These are phyloP conservation scores for Podarcis muralis DNA, from an alignment of 2,113 vertebrate species.

Conservation along the genomic window DNA sequence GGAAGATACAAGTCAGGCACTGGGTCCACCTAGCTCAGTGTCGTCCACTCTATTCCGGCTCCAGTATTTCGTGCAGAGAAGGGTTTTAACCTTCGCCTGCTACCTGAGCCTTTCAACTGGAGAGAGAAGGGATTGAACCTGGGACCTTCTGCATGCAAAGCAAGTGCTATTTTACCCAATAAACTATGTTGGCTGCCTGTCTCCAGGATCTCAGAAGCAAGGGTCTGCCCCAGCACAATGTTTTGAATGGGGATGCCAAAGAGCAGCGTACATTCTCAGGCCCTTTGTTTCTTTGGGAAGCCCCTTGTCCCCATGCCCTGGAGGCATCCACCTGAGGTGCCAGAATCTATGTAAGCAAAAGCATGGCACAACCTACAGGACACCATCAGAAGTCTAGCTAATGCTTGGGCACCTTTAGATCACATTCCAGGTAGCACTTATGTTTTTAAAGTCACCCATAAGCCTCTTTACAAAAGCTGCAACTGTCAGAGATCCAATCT, in stretches of 20 bases:
- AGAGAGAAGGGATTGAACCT: neutral
- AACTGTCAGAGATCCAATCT: slow-evolving; percentile 9
- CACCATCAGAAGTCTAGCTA: neutral
- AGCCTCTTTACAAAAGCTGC: neutral
- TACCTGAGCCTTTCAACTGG: too few relatives aligned
- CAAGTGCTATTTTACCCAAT: neutral
- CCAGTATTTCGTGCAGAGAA: neutral
- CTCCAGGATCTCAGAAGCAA: neutral
- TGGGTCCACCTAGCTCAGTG: neutral
- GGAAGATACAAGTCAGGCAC: slow-evolving; percentile 42
- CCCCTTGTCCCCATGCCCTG: neutral
- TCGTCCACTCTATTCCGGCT: neutral
- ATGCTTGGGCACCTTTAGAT: neutral
- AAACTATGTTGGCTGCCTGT: neutral
- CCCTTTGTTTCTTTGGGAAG: neutral
- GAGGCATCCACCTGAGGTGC: neutral
- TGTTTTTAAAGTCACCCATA: too few relatives aligned
- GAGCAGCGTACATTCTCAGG: neutral
- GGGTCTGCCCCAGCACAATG: neutral
- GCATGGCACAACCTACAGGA: neutral
- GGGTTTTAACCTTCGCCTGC: too few relatives aligned
- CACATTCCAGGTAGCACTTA: too few relatives aligned
- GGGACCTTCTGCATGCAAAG: neutral
- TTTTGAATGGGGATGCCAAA: neutral
- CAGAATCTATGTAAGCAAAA: neutral